phyloP scores from a whole-genome alignment of 2,888 invertebrate genomes.

The Drosophila macrospina region DNA sequence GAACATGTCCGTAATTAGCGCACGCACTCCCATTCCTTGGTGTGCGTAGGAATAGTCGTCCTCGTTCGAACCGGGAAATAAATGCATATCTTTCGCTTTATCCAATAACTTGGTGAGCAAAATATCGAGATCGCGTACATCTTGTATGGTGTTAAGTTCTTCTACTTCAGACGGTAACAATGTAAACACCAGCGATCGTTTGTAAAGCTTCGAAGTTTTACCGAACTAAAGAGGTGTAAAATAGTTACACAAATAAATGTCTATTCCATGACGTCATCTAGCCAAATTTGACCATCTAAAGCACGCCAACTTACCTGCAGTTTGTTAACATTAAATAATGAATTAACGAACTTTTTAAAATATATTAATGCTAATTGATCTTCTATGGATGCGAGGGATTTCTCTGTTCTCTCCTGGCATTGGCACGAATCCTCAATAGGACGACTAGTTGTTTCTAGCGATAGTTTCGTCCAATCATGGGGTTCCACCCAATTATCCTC shows the following conservation, averaged over 20 bases:
- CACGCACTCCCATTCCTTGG: constrained; percentile 36
- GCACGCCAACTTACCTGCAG: constrained; percentile 60
- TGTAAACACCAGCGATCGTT: constrained; percentile 69
- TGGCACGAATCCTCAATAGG: constrained; percentile 30
- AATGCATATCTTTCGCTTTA: constrained; percentile 44
- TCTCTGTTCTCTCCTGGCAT: constrained; percentile 30
- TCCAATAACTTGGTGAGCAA: constrained; percentile 71
- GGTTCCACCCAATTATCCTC: constrained; percentile 55
- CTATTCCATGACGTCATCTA: constrained; percentile 56
- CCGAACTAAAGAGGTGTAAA: constrained; percentile 62
- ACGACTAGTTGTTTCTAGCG: constrained; percentile 1
- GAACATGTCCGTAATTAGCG: constrained; percentile 64
- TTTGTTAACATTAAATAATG: constrained; percentile 65
- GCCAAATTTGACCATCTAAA: neutral
- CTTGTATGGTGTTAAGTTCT: constrained; percentile 65
- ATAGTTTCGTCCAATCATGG: constrained; percentile 49
- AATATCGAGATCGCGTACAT: constrained; percentile 81
- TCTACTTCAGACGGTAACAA: constrained; percentile 68
- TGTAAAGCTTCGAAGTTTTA: constrained; percentile 40
- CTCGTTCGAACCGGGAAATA: constrained; percentile 12
- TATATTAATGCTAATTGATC: constrained; percentile 73
- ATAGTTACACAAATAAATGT: constrained; percentile 16
- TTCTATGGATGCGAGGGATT: constrained; percentile 44
- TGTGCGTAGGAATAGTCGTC: constrained; percentile 36
- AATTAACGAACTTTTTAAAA: constrained; percentile 76